phyloP scores from a whole-genome alignment of 2,113 vertebrate genomes.

The Pelvicachromis taeniatus region DNA sequence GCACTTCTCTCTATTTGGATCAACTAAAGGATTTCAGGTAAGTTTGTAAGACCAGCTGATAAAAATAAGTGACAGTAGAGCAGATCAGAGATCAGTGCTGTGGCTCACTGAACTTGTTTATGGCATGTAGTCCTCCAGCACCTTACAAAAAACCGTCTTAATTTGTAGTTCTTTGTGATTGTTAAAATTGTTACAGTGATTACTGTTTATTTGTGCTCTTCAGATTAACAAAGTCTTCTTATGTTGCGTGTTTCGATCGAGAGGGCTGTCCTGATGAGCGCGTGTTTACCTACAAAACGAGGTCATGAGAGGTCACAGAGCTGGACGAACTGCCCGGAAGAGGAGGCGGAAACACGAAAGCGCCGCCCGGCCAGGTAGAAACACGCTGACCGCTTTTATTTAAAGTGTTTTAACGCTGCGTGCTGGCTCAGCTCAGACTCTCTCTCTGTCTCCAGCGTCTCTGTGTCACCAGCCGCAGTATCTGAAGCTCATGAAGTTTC shows the following conservation, averaged over 20 bases:
- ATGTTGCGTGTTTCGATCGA: not conserved
- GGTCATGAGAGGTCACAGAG: conserved; percentile 16
- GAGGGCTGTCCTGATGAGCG: not conserved
- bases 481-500: conserved; percentile 81
- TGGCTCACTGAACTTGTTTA: accelerated
- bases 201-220: not conserved
- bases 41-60: not conserved
- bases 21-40: not conserved
- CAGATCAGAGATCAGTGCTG: not conserved
- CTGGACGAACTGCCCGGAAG: conserved; percentile 58
- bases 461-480: conserved; percentile 76
- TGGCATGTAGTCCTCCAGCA: not conserved
- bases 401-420: not conserved
- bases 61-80: not conserved
- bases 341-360: conserved; percentile 38
- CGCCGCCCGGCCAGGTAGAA: conserved; percentile 31
- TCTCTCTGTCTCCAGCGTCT: conserved; percentile 63
- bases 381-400: not conserved
- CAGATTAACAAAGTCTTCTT: not conserved
- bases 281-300: not conserved
- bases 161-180: not conserved
- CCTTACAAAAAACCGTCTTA: not conserved
- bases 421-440: not conserved
- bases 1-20: not conserved
- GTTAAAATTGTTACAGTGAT: not conserved